Conservation (phyloP, 2,113 vertebrate genomes). For the Passer montanus region DNA sequence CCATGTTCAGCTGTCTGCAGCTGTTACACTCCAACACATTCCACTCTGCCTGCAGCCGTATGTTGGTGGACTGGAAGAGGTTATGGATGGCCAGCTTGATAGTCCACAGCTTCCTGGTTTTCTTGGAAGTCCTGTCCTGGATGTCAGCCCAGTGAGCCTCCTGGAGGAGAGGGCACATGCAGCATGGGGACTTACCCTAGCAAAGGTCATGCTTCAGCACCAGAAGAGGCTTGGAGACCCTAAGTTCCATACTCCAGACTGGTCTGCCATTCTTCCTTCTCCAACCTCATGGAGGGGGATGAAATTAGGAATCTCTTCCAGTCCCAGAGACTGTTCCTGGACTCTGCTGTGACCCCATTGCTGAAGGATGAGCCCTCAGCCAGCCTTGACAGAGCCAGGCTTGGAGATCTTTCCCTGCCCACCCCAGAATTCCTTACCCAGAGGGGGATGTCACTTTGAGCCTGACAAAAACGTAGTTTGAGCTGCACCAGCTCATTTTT, state of each 20-base stretch:
- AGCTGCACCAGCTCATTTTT: conserved; percentile 75
- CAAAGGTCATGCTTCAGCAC: background rate
- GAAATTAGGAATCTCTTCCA: background rate
- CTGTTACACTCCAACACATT: conserved; percentile 69
- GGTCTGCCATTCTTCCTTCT: background rate
- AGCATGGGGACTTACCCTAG: background rate
- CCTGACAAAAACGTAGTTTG: conserved; percentile 69
- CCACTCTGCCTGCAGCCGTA: background rate
- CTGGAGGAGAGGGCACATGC: conserved; percentile 38
- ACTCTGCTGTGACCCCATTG: background rate
- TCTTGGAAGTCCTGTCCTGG: conserved; percentile 62
- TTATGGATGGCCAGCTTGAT: conserved; percentile 71
- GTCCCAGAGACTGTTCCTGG: background rate
- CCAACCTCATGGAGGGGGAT: fast-evolving
- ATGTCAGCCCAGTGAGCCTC: conserved; percentile 73
- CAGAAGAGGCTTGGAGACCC: background rate
- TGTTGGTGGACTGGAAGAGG: conserved; percentile 72
- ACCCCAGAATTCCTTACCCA: conserved; percentile 64
- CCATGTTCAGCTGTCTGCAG: conserved; percentile 73
- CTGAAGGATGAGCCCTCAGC: background rate
- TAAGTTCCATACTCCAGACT: background rate
- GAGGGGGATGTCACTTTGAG: conserved; percentile 61
- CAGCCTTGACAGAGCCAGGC: background rate
- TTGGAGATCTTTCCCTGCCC: background rate
- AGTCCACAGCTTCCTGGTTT: conserved; percentile 64